A percentile compares a stretch with the other conserved stretches of the same genome.
Conservation (phyloP, 2,888 invertebrate species). For the Drosophila suboccidentalis region DNA sequence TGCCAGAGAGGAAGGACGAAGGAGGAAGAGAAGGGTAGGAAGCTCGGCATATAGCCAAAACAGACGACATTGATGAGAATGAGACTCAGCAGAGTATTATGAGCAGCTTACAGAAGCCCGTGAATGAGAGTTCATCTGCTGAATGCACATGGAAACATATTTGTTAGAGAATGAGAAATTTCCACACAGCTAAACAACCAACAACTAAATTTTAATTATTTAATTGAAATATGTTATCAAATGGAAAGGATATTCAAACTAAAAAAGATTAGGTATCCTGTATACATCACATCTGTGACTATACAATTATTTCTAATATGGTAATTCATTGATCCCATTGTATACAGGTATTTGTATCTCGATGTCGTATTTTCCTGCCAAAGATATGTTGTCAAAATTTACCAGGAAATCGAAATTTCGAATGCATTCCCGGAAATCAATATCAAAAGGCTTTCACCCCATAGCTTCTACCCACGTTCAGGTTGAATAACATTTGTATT, state of each 20-base stretch:
- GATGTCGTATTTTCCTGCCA: not conserved
- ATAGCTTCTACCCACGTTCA: not conserved
- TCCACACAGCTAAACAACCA: constrained; percentile 5
- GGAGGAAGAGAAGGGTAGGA: not conserved
- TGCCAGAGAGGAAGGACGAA: constrained; percentile 4
- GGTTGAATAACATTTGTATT: not conserved
- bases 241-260: not conserved
- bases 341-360: not conserved
- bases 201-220: constrained; percentile 1
- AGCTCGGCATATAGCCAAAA: constrained; percentile 24
- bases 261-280: not conserved
- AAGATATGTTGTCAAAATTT: not conserved
- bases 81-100: not conserved
- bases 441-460: not conserved
- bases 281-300: not conserved
- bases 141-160: constrained; percentile 14
- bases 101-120: not conserved
- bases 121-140: constrained; percentile 2
- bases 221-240: constrained; percentile 1
- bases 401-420: not conserved
- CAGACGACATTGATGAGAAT: constrained; percentile 3
- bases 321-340: not conserved
- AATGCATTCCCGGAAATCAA: not conserved
- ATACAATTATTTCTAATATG: no score
- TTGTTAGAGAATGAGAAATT: not conserved